Evolutionary conservation across 2,888 invertebrate species (phyloP), one percentile per base, ranked within the genome.

Genomic region (Trypoxylon attenuatum): DNA sequence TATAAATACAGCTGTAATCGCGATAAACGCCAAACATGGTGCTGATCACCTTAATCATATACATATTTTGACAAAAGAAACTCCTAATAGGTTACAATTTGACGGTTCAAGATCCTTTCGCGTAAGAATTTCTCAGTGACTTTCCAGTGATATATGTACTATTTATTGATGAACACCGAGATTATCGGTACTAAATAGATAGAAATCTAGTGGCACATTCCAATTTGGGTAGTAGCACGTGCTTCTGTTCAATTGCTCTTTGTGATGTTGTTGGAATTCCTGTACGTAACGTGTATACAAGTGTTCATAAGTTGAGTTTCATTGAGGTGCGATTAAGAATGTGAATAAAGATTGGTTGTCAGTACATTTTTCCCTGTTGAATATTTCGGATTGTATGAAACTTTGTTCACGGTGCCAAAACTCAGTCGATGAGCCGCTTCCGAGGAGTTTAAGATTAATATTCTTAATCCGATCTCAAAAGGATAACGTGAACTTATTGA

Each of bases 181-280:
- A 53, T 46, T 69, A 43, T 54, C 10, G 71, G 66, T 66, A 55
- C 22, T 54, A 33, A 49, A 38, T 53, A 46, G 25, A 13, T 54
- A 57, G 53, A 41, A 21, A 23, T 61, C 51, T 39, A 61, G 6
- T 60, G 56, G 49, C 50, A 62, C 69, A 72, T 72, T 72, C 62
- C 69, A 55, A 33, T 50, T 50, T 61, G 41, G 19, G 29, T 46
- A 60, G 33, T 60, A 67, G 38, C 45, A 22, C 41, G 41, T 50
- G 56, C 66, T 63, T 60, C 27, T 33, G 56, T 70, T 66, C 15
- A 39, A 33, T 27, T 16, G 45, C 55, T 43, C 33, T 61, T 41
- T 54, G 46, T 56, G 54, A 46, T 33, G 27, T 51, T 45, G 38
- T 49, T 49, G 33, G 5, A 22, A 18, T 39, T 45, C 10, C 39